Base-by-base conservation (phyloP, 1,140 invertebrate genomes). In the Macrobrachium nipponense region DNA sequence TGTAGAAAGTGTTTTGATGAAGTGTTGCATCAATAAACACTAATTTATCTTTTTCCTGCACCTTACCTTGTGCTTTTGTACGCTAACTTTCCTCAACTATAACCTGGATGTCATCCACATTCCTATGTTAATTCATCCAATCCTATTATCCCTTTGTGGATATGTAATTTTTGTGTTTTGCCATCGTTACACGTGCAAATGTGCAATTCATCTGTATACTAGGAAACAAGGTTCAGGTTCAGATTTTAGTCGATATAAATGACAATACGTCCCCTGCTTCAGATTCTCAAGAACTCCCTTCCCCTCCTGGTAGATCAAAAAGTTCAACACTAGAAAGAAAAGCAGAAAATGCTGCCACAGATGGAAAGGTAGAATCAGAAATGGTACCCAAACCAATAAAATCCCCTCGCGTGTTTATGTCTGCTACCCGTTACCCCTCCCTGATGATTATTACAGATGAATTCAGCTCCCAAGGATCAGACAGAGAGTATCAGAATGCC, bases 391-490 rank as follows among this genome's bases (percentile, higher is more conserved):
- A 70, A 60, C 59, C 76, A 43, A 43, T 36, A 59, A 70, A 43
- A 78, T 27, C 68, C 77, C 78, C 58, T 62, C 77, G 82, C 60
- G 81, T 84, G 80, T 89, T 89, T 77, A 87, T 89, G 88, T 87
- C 83, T 62, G 68, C 85, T 51, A 77, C 82, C 82, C 88, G 88
- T 89, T 89, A 89, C 85, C 88, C 88, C 80, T 87, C 88, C 88
- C 83, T 83, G 59, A 80, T 87, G 78, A 43, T 83, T 60, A 59
- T 85, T 78, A 58, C 88, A 89, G 88, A 89, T 44, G 88, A 89
- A 68, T 89, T 89, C 88, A 89, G 88, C 83, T 88, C 87, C 62
- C 88, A 89, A 77, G 88, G 88, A 14, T 88, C 87, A 80, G 88
- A 89, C 76, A 84, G 86, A 43, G 88, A 89, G 44, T 89, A 89